A percentile compares a stretch with the other conserved stretches of the same genome.
Evolutionary conservation across 2,888 invertebrate genomes (phyloP).

Genomic region (Leptothorax acervorum): DNA sequence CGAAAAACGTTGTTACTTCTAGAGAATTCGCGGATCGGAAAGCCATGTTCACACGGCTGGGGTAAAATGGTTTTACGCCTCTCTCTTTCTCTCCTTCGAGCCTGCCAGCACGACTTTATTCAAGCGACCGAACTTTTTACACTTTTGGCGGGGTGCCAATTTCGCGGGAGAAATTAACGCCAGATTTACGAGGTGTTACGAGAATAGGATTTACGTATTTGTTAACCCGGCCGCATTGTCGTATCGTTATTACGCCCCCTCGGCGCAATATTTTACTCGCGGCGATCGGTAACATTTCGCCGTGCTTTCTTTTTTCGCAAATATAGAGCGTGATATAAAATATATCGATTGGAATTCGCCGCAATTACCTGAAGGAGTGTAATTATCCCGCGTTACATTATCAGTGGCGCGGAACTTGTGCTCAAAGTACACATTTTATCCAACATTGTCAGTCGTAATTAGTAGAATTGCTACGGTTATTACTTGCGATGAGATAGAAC

Average conservation of each 20-base stretch:
- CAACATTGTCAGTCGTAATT: constrained; percentile 29
- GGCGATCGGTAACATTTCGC: constrained; percentile 30
- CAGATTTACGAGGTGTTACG: constrained; percentile 79
- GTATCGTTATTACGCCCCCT: constrained; percentile 36
- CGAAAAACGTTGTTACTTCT: constrained; percentile 53
- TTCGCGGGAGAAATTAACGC: constrained; percentile 74
- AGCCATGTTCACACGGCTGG: constrained; percentile 8
- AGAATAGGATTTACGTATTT: constrained; percentile 77
- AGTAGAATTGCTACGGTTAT: constrained; percentile 45
- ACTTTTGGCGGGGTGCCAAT: constrained; percentile 74
- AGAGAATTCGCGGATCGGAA: constrained; percentile 52
- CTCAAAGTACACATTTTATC: constrained; percentile 39
- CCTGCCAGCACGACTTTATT: constrained; percentile 64
- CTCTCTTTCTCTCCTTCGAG: neutral
- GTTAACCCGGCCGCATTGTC: constrained; percentile 66
- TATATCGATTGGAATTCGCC: constrained; percentile 26
- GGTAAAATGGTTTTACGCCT: constrained; percentile 19
- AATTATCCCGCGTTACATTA: constrained; percentile 43
- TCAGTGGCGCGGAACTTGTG: neutral
- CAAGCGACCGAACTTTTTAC: constrained; percentile 64
- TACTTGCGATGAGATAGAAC: neutral
- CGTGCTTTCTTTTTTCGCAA: neutral
- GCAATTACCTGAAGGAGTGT: constrained; percentile 26
- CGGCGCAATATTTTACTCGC: constrained; percentile 48
- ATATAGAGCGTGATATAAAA: neutral